Conservation (phyloP, 1,140 invertebrate species). For the Bombus waltoni region DNA sequence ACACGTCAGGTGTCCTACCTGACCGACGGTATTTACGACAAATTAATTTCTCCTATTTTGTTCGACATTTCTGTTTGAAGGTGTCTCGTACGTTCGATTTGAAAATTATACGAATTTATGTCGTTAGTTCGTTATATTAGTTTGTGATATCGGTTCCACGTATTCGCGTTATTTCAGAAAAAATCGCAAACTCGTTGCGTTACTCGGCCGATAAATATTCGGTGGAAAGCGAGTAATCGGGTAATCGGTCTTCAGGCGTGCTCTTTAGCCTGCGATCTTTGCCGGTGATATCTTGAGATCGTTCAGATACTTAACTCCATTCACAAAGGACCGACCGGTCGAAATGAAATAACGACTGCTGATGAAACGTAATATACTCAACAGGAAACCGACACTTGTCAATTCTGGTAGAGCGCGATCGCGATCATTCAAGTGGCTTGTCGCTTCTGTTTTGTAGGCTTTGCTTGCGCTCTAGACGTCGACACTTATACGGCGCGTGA, state of each 20-base stretch:
- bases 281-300: conserved; percentile 59
- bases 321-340: conserved; percentile 53
- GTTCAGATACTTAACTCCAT: conserved; percentile 57
- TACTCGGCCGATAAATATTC: not conserved
- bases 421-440: conserved; percentile 55
- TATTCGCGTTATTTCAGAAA: not conserved
- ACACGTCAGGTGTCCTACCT: no score
- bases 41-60: not conserved
- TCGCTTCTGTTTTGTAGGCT: conserved; percentile 47
- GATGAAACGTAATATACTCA: conserved; percentile 66
- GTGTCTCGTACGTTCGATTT: not conserved
- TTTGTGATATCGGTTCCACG: not conserved
- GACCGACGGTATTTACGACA: not conserved
- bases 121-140: not conserved
- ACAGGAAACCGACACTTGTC: conserved; percentile 70
- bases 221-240: not conserved
- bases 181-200: not conserved
- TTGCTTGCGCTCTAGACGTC: not conserved
- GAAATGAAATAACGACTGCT: conserved; percentile 68
- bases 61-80: not conserved
- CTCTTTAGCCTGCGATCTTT: conserved; percentile 15
- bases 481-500: conserved; percentile 26
- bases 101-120: not conserved
- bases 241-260: conserved; percentile 16
- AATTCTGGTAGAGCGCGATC: conserved; percentile 55